Percentiles rank a stretch among this genome's conserved stretches.
Evolutionary conservation across 92 coral and sea anemone genomes (phyloP).

Genomic region (Siderastrea radians): DNA sequence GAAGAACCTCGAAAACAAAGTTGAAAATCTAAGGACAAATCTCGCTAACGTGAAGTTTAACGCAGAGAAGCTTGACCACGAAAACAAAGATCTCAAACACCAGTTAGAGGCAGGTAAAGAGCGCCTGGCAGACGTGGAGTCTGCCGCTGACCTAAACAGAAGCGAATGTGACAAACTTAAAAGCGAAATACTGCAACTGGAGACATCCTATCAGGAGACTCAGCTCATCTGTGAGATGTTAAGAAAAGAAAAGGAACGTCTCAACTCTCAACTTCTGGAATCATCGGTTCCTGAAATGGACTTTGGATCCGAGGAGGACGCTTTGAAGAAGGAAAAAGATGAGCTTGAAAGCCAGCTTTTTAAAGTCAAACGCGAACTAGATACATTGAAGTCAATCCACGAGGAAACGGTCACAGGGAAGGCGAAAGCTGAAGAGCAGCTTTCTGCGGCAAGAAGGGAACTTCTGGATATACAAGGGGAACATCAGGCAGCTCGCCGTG

Average conservation of each 20-base stretch:
- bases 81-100: conserved; percentile 58
- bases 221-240: conserved; percentile 71
- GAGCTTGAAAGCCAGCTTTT: conserved; percentile 61
- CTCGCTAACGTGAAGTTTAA: conserved; percentile 55
- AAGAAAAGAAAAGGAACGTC: conserved; percentile 63
- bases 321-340: conserved; percentile 68
- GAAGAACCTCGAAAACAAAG: conserved; percentile 67
- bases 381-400: conserved; percentile 40
- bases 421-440: conserved; percentile 64
- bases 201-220: conserved; percentile 70
- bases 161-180: conserved; percentile 66
- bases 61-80: conserved; percentile 55
- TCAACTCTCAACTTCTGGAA: conserved; percentile 64
- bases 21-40: conserved; percentile 63
- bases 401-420: conserved; percentile 63
- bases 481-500: conserved; percentile 59
- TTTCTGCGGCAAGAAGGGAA: conserved; percentile 37
- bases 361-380: conserved; percentile 53
- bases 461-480: conserved; percentile 51
- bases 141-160: conserved; percentile 45
- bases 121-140: conserved; percentile 54
- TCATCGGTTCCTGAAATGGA: conserved; percentile 51
- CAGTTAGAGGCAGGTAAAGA: conserved; percentile 59
- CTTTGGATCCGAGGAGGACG: conserved; percentile 52
- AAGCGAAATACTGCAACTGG: conserved; percentile 57